Evolutionary conservation across 2,797 vertebrate genomes (phyloP).

Genomic region (Kryptolebias ocellatus): DNA sequence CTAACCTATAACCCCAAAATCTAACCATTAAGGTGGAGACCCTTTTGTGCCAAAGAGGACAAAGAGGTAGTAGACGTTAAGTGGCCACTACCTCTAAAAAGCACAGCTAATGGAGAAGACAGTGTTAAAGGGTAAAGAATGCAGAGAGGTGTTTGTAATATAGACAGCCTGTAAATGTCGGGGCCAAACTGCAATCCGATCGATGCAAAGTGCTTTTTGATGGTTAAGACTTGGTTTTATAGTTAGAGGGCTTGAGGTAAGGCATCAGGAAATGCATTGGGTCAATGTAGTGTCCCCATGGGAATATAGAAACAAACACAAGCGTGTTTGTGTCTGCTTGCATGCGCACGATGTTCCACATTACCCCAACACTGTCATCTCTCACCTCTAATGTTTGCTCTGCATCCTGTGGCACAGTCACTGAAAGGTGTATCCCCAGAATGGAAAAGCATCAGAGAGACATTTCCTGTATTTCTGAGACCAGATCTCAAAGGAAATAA

Average conservation of each 20-base stretch:
- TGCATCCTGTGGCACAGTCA: constrained; percentile 34
- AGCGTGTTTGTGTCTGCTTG: background rate
- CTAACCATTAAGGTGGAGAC: too few relatives aligned
- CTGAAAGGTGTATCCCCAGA: constrained; percentile 1
- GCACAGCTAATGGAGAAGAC: too few relatives aligned
- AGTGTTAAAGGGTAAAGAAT: too few relatives aligned
- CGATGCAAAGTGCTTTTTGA: too few relatives aligned
- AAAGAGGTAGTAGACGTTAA: too few relatives aligned
- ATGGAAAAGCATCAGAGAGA: background rate
- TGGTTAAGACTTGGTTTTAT: background rate
- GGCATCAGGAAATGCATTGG: background rate
- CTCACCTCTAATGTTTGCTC: constrained; percentile 18
- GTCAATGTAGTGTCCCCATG: background rate
- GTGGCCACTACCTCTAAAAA: too few relatives aligned
- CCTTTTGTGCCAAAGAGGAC: too few relatives aligned
- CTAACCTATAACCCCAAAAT: too few relatives aligned
- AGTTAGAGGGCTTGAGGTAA: background rate
- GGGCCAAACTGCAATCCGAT: too few relatives aligned
- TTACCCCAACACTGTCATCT: constrained; percentile 9
- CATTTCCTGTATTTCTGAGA: background rate
- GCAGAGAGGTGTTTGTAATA: too few relatives aligned
- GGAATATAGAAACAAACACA: background rate
- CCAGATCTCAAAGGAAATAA: background rate
- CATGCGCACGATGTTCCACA: constrained; percentile 17
- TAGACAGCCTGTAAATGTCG: too few relatives aligned